Percentiles rank a stretch among this genome's conserved stretches.
Evolutionary conservation across 2,888 invertebrate species (phyloP).

Genomic region (Erynnis tages): DNA sequence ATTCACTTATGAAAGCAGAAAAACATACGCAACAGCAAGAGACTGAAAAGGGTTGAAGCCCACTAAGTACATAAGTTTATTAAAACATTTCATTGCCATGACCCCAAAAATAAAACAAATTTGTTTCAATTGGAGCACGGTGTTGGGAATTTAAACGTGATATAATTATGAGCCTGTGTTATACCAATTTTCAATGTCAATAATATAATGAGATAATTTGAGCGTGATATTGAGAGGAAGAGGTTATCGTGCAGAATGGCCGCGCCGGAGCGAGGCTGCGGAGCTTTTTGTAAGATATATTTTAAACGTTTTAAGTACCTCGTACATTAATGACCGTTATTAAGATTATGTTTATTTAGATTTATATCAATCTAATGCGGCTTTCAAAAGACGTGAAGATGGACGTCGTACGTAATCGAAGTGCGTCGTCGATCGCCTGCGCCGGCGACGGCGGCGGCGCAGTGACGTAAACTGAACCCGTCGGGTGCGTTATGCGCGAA

Average conservation of each 20-base stretch:
- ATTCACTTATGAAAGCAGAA: too few species aligned
- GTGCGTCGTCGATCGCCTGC: background rate
- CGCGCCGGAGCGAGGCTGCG: slow-evolving; percentile 30
- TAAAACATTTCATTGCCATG: slow-evolving; percentile 8
- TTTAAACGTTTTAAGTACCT: background rate
- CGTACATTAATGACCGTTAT: background rate
- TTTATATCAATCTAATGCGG: background rate
- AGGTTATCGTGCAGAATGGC: slow-evolving; percentile 35
- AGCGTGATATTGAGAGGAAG: slow-evolving; percentile 42
- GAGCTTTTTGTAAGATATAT: slow-evolving; percentile 5
- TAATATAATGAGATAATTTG: slow-evolving; percentile 30
- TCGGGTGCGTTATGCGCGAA: slow-evolving; percentile 44
- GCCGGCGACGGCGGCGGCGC: slow-evolving; percentile 21
- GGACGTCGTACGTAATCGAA: slow-evolving; percentile 12
- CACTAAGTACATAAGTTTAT: too few species aligned
- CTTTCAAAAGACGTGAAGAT: slow-evolving; percentile 6
- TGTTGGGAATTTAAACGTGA: slow-evolving; percentile 30
- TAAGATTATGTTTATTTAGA: background rate
- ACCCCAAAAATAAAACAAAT: slow-evolving; percentile 35
- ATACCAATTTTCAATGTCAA: slow-evolving; percentile 33
- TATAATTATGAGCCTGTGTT: slow-evolving; percentile 28
- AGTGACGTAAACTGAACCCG: slow-evolving; percentile 36
- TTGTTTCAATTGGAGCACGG: slow-evolving; percentile 14
- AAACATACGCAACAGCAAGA: too few species aligned
- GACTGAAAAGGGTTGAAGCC: too few species aligned